Evolutionary conservation across 2,113 vertebrate genomes (phyloP).

Genomic region (Glareola pratincola): DNA sequence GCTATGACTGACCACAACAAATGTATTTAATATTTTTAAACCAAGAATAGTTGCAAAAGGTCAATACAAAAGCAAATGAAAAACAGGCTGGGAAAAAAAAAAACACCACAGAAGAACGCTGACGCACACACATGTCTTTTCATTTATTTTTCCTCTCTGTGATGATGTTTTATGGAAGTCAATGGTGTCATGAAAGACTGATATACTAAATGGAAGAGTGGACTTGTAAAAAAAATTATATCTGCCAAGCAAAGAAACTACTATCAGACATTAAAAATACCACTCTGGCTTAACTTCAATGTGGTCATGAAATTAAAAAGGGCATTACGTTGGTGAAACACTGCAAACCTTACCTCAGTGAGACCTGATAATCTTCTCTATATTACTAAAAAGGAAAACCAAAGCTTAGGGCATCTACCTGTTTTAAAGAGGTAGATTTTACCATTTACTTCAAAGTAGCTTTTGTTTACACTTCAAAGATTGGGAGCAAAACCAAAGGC

Average conservation of each 20-base stretch:
- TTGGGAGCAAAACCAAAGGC: not conserved
- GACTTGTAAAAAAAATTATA: not conserved
- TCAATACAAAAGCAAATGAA: not conserved
- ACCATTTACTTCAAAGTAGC: not conserved
- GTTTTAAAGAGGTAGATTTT: not conserved
- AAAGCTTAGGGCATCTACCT: not conserved
- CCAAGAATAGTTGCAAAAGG: not conserved
- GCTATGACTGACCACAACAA: not conserved
- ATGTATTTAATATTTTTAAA: not conserved
- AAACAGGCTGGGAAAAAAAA: not conserved
- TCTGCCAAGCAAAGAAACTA: not conserved
- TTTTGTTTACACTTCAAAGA: conserved; percentile 26
- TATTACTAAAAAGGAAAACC: not conserved
- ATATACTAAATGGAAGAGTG: not conserved
- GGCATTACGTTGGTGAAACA: not conserved
- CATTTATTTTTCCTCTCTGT: not conserved
- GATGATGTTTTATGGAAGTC: not conserved
- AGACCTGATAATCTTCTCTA: not conserved
- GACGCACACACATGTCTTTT: not conserved
- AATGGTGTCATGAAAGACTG: not conserved
- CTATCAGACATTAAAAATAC: not conserved
- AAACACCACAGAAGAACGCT: not conserved
- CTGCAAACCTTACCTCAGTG: not conserved
- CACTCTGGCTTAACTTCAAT: not conserved
- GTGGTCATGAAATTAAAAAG: not conserved